These are phyloP conservation scores for Pollenia labialis DNA, from an alignment of 2,888 invertebrate species.

Conservation along the genomic window DNA sequence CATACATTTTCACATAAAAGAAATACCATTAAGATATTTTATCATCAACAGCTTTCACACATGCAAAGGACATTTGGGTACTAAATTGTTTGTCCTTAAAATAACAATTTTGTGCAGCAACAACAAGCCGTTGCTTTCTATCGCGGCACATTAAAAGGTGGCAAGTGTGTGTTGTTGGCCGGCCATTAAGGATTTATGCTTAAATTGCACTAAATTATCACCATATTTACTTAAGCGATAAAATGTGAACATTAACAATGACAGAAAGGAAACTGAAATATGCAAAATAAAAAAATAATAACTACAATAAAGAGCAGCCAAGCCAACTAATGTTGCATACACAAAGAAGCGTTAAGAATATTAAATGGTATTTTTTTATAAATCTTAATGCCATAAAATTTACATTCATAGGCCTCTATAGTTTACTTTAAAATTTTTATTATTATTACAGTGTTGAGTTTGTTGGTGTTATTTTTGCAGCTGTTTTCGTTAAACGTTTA, in stretches of 20 bases:
- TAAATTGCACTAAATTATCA: constrained; percentile 66
- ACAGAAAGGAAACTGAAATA: constrained; percentile 19
- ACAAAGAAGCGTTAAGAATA: constrained; percentile 9
- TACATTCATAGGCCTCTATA: constrained; percentile 38
- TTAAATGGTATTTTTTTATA: constrained; percentile 14
- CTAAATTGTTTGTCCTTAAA: constrained; percentile 49
- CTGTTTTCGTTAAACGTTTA: not conserved
- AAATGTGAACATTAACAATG: constrained; percentile 44
- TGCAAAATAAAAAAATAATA: constrained; percentile 4
- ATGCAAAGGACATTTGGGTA: constrained; percentile 47
- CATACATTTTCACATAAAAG: constrained; percentile 41
- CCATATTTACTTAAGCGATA: constrained; percentile 63
- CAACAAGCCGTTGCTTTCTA: not conserved
- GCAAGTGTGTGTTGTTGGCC: constrained; percentile 43
- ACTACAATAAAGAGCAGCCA: constrained; percentile 22
- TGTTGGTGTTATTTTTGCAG: not conserved
- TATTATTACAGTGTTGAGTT: not conserved
- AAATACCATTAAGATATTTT: constrained; percentile 51
- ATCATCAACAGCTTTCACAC: constrained; percentile 50
- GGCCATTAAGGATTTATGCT: constrained; percentile 67
- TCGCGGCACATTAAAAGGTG: constrained; percentile 9
- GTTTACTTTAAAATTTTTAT: constrained; percentile 15
- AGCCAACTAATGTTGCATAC: constrained; percentile 34
- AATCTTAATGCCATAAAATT: constrained; percentile 45
- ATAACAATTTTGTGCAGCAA: constrained; percentile 49